Conservation (phyloP, 2,113 vertebrate species). For the Poecile atricapillus region DNA sequence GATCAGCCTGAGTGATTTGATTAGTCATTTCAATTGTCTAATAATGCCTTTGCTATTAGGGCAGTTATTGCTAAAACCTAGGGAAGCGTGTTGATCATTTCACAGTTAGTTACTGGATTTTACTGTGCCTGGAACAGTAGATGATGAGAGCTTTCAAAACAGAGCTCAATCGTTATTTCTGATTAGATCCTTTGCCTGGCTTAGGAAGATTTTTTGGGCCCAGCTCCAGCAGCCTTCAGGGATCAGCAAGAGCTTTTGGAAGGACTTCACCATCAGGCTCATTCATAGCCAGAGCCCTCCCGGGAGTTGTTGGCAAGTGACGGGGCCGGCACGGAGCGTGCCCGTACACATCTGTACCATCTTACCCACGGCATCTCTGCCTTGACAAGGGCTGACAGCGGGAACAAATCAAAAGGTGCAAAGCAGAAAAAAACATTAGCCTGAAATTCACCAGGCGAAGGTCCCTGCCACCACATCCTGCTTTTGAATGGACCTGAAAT, state of each 20-base stretch:
- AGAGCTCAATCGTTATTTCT: neutral
- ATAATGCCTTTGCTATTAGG: neutral
- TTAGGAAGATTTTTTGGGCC: neutral
- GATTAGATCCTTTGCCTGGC: neutral
- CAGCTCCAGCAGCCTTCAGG: neutral
- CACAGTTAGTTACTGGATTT: neutral
- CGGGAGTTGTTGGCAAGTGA: neutral
- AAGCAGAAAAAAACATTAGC: neutral
- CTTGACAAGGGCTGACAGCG: neutral
- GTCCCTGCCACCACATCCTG: neutral
- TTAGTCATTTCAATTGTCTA: neutral
- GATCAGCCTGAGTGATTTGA: neutral
- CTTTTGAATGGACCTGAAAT: slow-evolving; percentile 51
- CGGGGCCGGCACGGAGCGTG: neutral
- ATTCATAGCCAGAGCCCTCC: fast-evolving
- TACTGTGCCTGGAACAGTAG: neutral
- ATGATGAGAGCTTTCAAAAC: slow-evolving; percentile 14
- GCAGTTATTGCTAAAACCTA: neutral
- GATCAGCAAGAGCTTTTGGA: neutral
- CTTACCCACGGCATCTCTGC: neutral
- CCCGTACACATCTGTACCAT: fast-evolving
- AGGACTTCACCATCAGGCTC: neutral
- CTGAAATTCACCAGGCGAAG: fast-evolving
- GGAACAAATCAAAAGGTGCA: neutral
- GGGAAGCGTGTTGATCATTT: neutral